Percentiles rank a stretch among this genome's conserved stretches.
Conservation (phyloP, 2,888 invertebrate genomes). For the Eupeodes latifasciatus region DNA sequence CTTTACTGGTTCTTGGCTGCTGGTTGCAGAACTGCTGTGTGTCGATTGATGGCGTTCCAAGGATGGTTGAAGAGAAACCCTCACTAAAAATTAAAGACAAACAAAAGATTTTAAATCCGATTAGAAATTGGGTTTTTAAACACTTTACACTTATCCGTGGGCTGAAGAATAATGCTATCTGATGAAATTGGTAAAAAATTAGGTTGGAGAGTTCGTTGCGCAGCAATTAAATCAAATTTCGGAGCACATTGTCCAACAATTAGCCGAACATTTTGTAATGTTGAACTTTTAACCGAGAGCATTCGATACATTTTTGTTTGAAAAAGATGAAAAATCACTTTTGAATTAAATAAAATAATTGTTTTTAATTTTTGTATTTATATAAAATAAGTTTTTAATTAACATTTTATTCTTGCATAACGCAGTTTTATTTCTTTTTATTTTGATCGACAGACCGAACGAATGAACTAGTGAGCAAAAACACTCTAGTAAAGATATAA, state of each 20-base stretch:
- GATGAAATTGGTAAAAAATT: slow-evolving; percentile 59
- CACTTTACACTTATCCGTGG: slow-evolving; percentile 38
- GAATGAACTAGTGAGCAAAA: slow-evolving; percentile 43
- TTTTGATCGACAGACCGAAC: slow-evolving; percentile 54
- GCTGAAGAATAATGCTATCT: slow-evolving; percentile 46
- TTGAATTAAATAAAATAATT: slow-evolving; percentile 15
- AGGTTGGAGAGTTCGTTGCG: slow-evolving; percentile 70
- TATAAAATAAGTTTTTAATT: slow-evolving; percentile 29
- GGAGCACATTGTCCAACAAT: slow-evolving; percentile 76
- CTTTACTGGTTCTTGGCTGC: slow-evolving; percentile 76
- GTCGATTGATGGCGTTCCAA: slow-evolving; percentile 80
- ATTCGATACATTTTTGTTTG: slow-evolving; percentile 80
- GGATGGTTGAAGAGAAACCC: slow-evolving; percentile 36
- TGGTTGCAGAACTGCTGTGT: slow-evolving; percentile 79
- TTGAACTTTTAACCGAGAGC: slow-evolving; percentile 78
- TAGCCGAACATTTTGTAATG: slow-evolving; percentile 78
- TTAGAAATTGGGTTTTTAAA: too few relatives aligned
- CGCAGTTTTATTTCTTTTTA: slow-evolving; percentile 48
- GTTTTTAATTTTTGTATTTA: too few relatives aligned
- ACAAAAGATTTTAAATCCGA: background rate
- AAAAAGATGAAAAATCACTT: slow-evolving; percentile 40
- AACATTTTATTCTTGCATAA: slow-evolving; percentile 70
- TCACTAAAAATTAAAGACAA: slow-evolving; percentile 23
- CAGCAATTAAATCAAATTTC: slow-evolving; percentile 50
- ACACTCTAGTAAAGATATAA: too few relatives aligned